Base-by-base conservation (phyloP, 1,140 invertebrate species). In the Drosophila pachea region DNA sequence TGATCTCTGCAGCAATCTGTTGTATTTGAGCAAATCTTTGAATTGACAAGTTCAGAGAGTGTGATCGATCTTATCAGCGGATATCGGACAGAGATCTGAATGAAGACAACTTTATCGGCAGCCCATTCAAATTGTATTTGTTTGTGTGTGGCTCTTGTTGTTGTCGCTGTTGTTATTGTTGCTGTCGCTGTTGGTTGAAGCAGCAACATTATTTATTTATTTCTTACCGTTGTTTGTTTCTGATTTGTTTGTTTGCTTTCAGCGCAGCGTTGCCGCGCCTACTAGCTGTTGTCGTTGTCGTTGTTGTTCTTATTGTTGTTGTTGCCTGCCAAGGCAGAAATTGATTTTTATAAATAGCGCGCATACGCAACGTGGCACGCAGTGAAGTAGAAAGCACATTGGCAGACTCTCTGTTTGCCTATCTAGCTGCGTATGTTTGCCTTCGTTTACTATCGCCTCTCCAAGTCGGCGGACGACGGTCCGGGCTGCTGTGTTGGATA, bases 321-420 rank as follows among this genome's bases (percentile, higher is more conserved):
- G 53, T 55, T 12, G 40, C 59, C 47, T 76, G 79, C 76, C 81
- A 86, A 84, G 81, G 66, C 81, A 79, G 68, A 86, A 84, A 84
- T 84, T 84, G 81, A 84, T 84, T 84, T 84, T 84, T 84, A 84
- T 81, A 84, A 84, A 84, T 84, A 84, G 81, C 81, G 76, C 76
- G 81, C 74, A 84, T 84, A 84, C 81, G 81, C 81, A 84, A 76
- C 81, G 76, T 84, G 73, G 81, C 84, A 84, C 81, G 82, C 79
- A 84, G 69, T 74, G 73, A 84, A 76, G 79, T 79, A 67, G 79
- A 76, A 86, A 76, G 43, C 78, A 79, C 67, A 79, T 74, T 63
- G 53, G 52, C 56, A 54, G 43, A 40, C 47, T 36, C 22, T 45
- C 48, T 36, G 40, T 32, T 70, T 63, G 47, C 43, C 55, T 58